Conservation (phyloP, 1,140 invertebrate species). For the Plodia interpunctella region DNA sequence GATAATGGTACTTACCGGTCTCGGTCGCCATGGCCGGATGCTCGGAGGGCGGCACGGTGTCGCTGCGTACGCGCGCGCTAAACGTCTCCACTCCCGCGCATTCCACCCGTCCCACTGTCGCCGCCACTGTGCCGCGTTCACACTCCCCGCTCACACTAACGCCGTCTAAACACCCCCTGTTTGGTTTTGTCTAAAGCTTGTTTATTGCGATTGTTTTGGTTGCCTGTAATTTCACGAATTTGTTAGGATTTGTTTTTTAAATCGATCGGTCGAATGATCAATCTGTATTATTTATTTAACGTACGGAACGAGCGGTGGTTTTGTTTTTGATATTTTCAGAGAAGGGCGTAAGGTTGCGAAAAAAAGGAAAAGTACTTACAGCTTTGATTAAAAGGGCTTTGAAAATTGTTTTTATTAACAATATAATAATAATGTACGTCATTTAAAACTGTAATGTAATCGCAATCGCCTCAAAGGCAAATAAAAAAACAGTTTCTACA, state of each 20-base stretch:
- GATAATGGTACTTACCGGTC: conserved; percentile 66
- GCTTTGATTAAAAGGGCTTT: no score
- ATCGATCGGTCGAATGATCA: background rate
- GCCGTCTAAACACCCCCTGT: conserved; percentile 13
- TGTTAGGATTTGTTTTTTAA: background rate
- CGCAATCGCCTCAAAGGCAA: no score
- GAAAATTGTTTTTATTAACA: no score
- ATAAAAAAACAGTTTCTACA: no score
- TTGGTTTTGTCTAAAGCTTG: conserved; percentile 16
- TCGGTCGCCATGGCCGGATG: conserved; percentile 74
- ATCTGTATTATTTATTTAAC: background rate
- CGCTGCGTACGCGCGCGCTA: conserved; percentile 63
- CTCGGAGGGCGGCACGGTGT: conserved; percentile 68
- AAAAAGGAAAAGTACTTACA: no score
- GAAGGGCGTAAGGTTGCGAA: conserved; percentile 15
- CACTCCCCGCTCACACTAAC: conserved; percentile 19
- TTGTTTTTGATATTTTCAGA: conserved; percentile 6
- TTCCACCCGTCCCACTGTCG: conserved; percentile 53
- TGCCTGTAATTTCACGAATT: conserved; percentile 1
- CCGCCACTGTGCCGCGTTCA: conserved; percentile 57
- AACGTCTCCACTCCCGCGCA: conserved; percentile 65
- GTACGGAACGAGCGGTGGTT: conserved; percentile 26
- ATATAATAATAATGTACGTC: no score
- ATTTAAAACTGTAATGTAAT: no score
- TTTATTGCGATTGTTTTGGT: conserved; percentile 1